Conservation (phyloP, 2,888 invertebrate genomes). For the Drosophila colorata region DNA sequence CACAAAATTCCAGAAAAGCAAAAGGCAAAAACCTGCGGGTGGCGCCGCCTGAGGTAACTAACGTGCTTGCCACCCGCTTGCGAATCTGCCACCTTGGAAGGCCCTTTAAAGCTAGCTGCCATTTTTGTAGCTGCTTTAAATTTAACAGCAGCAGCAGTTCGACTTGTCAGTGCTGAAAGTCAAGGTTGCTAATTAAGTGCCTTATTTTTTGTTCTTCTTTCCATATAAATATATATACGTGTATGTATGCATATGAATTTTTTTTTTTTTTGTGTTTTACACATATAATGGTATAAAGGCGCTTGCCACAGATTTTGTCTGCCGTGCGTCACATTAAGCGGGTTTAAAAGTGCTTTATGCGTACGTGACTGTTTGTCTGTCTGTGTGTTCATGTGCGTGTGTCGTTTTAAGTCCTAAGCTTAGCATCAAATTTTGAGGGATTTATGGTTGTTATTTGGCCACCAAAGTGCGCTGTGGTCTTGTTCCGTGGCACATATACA, state of each 20-base stretch:
- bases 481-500: constrained; percentile 42
- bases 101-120: constrained; percentile 36
- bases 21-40: constrained; percentile 44
- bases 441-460: constrained; percentile 58
- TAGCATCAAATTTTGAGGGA: constrained; percentile 78
- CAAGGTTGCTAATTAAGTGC: constrained; percentile 78
- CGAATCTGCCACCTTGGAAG: constrained; percentile 17
- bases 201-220: constrained; percentile 35
- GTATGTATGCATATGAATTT: neutral
- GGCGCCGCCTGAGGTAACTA: constrained; percentile 9
- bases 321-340: constrained; percentile 58
- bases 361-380: constrained; percentile 38
- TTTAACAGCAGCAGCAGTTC: constrained; percentile 18
- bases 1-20: constrained; percentile 58
- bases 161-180: constrained; percentile 54
- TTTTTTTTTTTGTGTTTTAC: constrained; percentile 28
- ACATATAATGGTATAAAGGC: constrained; percentile 39
- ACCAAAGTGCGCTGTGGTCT: constrained; percentile 41
- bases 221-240: neutral
- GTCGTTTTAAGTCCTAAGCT: constrained; percentile 63
- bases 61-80: constrained; percentile 6
- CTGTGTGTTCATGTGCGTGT: constrained; percentile 34
- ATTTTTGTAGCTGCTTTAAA: constrained; percentile 25
- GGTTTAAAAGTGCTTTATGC: constrained; percentile 52
- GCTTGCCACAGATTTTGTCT: constrained; percentile 49